Base-by-base conservation (phyloP, 2,888 invertebrate genomes). In the Adelphocoris suturalis region DNA sequence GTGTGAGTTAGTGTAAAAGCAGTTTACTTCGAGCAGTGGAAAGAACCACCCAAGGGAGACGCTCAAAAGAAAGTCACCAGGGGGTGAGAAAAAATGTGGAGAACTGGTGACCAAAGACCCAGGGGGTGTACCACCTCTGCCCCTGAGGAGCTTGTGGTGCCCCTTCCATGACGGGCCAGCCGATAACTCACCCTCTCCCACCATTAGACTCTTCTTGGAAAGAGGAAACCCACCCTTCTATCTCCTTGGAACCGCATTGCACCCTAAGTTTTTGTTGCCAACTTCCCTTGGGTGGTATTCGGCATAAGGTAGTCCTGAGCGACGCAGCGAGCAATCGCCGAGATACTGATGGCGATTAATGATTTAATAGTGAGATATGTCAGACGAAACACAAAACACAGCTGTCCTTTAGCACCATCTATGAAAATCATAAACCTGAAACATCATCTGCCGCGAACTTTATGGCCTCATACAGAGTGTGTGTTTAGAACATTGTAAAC, bases 301-400 rank as follows among this genome's bases (percentile, higher is more conserved):
- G 23, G 23, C 7, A 37, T 37, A 37, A 7, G 68, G 68, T 27
- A 12, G 23, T 19, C 12, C 12, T 12, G 68, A 27, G 68, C n/a
- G 16, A 14, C 46, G 37, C 46, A 9, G 1, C 12, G n/a, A 9
- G 37, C 37, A 37, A 0, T 46, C 46, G n/a, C 46, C 9, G 46
- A 3, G 7, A 78, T 19, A 47, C 78, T 19, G 78, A 78, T 78
- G 78, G 78, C 78, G 78, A 78, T 46, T 46, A 46, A 78, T 78
- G 78, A 78, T 78, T 46, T 37, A 78, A 37, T 14, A 14, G 14
- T 13, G 37, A 46, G 37, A 78, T 27, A 46, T 46, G 37, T 78
- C 78, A 78, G 37, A 78, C 19, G 12, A 68, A 78, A 78, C 78
- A 78, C 78, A 46, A 78, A 78, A 78, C 78, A 78, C 78, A 78